These are phyloP conservation scores for Mylabris phalerata DNA, from an alignment of 1,140 invertebrate genomes.

Conservation along the genomic window DNA sequence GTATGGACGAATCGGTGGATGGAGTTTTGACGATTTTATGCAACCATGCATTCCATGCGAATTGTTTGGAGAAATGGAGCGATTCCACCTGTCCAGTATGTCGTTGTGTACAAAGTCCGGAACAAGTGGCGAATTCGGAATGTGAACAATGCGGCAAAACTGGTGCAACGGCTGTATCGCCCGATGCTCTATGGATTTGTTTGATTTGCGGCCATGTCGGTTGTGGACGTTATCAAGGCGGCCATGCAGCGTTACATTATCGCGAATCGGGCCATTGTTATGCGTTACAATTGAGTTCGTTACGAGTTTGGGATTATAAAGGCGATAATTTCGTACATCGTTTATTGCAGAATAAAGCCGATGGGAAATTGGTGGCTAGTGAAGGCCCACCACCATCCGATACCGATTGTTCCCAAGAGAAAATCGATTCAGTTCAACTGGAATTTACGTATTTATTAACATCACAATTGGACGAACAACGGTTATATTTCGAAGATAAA, in stretches of 20 bases:
- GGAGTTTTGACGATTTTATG: conserved; percentile 96
- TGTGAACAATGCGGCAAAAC: conserved; percentile 37
- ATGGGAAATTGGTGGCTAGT: conserved; percentile 91
- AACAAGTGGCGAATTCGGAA: conserved; percentile 47
- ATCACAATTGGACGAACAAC: conserved; percentile 90
- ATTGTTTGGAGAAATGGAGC: conserved; percentile 93
- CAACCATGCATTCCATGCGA: conserved; percentile 96
- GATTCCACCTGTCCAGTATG: conserved; percentile 75
- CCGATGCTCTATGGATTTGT: conserved; percentile 95
- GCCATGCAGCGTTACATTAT: conserved; percentile 81
- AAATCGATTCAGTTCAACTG: conserved; percentile 86
- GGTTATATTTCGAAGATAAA: conserved; percentile 86
- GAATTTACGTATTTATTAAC: conserved; percentile 98
- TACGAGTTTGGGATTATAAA: conserved; percentile 97
- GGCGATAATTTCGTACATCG: conserved; percentile 94
- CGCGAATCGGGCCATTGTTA: conserved; percentile 93
- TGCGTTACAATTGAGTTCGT: conserved; percentile 90
- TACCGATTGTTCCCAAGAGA: conserved; percentile 63
- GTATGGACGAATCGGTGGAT: conserved; percentile 97
- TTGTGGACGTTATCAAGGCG: conserved; percentile 61
- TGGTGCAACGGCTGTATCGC: conserved; percentile 29
- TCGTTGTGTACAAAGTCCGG: conserved; percentile 85
- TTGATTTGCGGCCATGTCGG: conserved; percentile 97
- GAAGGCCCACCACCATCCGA: conserved; percentile 49
- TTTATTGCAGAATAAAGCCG: conserved; percentile 91